Conservation (phyloP, 2,888 invertebrate genomes). For the Tipula unca region DNA sequence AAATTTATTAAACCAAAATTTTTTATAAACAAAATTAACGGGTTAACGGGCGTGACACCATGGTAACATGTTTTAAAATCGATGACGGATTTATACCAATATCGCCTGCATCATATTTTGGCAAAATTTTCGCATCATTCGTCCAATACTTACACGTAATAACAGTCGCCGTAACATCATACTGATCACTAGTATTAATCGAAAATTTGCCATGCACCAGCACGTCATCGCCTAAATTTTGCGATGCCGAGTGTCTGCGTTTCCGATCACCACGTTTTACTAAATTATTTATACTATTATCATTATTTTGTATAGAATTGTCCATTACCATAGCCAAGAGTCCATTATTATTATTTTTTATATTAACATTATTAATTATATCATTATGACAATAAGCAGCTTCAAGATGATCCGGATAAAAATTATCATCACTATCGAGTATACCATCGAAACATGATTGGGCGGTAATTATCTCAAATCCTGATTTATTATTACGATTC, state of each 20-base stretch:
- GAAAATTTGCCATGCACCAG: not conserved
- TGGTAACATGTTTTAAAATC: constrained; percentile 34
- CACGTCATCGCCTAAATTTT: constrained; percentile 28
- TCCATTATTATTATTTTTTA: not conserved
- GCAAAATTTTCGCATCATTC: constrained; percentile 25
- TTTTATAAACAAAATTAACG: constrained; percentile 28
- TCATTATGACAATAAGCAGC: not conserved
- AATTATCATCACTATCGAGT: not conserved
- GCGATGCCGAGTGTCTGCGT: constrained; percentile 48
- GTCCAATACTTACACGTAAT: constrained; percentile 36
- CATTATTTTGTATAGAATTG: not conserved
- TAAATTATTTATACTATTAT: not conserved
- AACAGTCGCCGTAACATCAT: constrained; percentile 27
- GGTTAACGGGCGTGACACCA: constrained; percentile 34
- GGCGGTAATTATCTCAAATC: not conserved
- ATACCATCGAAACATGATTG: not conserved
- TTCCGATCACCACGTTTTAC: constrained; percentile 45
- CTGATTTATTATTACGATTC: not conserved
- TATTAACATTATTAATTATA: not conserved
- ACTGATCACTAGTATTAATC: not conserved
- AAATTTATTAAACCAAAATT: not conserved
- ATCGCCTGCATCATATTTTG: constrained; percentile 25
- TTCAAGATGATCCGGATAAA: not conserved
- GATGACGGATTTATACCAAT: constrained; percentile 29
- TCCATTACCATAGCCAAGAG: constrained; percentile 1